Conservation (phyloP, 2,888 invertebrate species). For the Epinotia ramella region DNA sequence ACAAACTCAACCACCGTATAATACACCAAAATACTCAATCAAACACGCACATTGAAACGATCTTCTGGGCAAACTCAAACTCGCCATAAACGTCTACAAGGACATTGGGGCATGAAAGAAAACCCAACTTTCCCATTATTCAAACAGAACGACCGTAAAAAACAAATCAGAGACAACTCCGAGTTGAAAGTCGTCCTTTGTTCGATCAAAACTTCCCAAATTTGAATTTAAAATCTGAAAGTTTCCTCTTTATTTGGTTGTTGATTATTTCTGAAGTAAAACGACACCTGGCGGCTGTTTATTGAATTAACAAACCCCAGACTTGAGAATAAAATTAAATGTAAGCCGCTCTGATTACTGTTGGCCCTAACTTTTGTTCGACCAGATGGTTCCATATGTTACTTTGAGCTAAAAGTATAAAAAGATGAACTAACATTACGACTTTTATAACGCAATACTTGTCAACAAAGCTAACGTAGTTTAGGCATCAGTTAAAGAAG, state of each 20-base stretch:
- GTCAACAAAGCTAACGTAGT: no score
- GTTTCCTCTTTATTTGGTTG: conserved; percentile 66
- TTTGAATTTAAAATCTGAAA: conserved; percentile 80
- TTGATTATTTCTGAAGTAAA: conserved; percentile 73
- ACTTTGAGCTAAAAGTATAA: conserved; percentile 4
- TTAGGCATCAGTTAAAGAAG: no score
- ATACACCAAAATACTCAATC: not conserved
- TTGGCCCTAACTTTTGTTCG: conserved; percentile 34
- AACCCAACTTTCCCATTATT: conserved; percentile 38
- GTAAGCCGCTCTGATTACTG: conserved; percentile 16
- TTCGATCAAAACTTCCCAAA: conserved; percentile 65
- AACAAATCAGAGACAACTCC: conserved; percentile 41
- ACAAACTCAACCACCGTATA: not conserved
- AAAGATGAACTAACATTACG: conserved; percentile 22
- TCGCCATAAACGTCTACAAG: not conserved
- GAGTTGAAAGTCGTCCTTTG: conserved; percentile 56
- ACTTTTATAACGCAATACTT: no score
- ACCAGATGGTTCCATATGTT: conserved; percentile 34
- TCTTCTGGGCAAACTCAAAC: conserved; percentile 6
- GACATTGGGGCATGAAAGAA: conserved; percentile 37
- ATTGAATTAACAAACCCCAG: conserved; percentile 50
- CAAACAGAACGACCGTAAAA: conserved; percentile 35
- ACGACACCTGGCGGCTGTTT: conserved; percentile 66
- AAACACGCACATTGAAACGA: not conserved
- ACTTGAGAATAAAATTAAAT: conserved; percentile 49